These are phyloP conservation scores for Metopolophium dirhodum DNA, from an alignment of 1,140 invertebrate species.

Conservation along the genomic window DNA sequence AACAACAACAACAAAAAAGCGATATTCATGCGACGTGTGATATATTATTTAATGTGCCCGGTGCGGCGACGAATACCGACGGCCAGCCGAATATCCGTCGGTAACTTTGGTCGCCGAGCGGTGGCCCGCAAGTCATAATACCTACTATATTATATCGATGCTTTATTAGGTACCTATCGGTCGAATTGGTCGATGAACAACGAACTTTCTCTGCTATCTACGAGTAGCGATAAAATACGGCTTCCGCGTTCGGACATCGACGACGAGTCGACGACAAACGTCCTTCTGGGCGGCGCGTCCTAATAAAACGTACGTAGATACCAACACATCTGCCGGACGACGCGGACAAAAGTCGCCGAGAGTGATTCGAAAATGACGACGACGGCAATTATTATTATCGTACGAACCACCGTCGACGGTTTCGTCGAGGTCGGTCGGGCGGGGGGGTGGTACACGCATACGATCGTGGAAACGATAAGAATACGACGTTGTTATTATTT, in stretches of 20 bases:
- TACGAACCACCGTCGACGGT: not conserved
- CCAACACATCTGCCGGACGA: not conserved
- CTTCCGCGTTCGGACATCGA: not conserved
- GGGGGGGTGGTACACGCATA: not conserved
- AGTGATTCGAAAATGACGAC: not conserved
- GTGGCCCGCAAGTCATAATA: not conserved
- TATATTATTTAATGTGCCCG: not conserved
- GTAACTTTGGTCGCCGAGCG: not conserved
- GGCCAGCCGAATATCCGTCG: not conserved
- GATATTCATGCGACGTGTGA: not conserved
- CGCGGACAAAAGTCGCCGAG: not conserved
- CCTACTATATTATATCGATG: not conserved
- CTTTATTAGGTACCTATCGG: not conserved
- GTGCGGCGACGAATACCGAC: not conserved
- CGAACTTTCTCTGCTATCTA: not conserved
- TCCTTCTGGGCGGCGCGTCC: not conserved
- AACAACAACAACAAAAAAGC: not conserved
- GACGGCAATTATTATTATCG: not conserved
- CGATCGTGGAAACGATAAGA: not conserved
- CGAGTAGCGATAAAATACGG: not conserved
- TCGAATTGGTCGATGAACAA: not conserved
- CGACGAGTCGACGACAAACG: constrained; percentile 6
- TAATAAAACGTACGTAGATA: not conserved
- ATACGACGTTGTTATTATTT: not conserved
- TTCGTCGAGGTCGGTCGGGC: not conserved